Conservation (phyloP, 92 coral and sea anemone genomes). For the Blastomussa wellsi region DNA sequence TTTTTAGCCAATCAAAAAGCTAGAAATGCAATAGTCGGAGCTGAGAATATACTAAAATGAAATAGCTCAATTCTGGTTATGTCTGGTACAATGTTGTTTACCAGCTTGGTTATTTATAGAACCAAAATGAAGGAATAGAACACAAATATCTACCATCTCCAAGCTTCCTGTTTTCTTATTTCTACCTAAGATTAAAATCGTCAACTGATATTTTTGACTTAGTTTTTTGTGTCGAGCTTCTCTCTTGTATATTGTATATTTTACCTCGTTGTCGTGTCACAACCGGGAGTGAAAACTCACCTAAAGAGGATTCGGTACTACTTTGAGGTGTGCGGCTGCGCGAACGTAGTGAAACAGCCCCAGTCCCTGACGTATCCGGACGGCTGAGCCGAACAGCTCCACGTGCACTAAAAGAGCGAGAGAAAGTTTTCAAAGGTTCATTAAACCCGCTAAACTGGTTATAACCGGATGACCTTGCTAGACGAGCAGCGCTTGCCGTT, state of each 20-base stretch:
- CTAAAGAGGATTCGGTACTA: slow-evolving; percentile 19
- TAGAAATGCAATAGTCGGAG: no score
- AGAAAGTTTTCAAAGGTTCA: not conserved
- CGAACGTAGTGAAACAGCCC: not conserved
- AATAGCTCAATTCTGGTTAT: no score
- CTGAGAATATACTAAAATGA: no score
- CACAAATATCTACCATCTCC: no score
- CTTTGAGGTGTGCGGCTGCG: slow-evolving; percentile 2
- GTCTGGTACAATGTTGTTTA: not conserved
- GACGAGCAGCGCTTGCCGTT: slow-evolving; percentile 2
- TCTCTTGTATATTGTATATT: slow-evolving; percentile 4
- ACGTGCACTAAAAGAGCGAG: slow-evolving; percentile 29
- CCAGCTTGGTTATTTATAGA: not conserved
- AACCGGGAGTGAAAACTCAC: slow-evolving; percentile 15
- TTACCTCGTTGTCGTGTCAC: slow-evolving; percentile 24
- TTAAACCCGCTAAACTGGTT: slow-evolving; percentile 6
- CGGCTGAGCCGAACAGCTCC: not conserved
- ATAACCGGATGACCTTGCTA: not conserved
- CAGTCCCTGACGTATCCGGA: not conserved
- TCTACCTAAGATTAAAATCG: slow-evolving; percentile 40
- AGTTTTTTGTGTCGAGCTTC: slow-evolving; percentile 3
- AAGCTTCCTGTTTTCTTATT: not conserved
- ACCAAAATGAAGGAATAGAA: not conserved
- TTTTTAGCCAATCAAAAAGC: no score
- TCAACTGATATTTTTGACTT: slow-evolving; percentile 62